These are phyloP conservation scores for Catharus bicknelli DNA, from an alignment of 2,113 vertebrate genomes.

Conservation along the genomic window DNA sequence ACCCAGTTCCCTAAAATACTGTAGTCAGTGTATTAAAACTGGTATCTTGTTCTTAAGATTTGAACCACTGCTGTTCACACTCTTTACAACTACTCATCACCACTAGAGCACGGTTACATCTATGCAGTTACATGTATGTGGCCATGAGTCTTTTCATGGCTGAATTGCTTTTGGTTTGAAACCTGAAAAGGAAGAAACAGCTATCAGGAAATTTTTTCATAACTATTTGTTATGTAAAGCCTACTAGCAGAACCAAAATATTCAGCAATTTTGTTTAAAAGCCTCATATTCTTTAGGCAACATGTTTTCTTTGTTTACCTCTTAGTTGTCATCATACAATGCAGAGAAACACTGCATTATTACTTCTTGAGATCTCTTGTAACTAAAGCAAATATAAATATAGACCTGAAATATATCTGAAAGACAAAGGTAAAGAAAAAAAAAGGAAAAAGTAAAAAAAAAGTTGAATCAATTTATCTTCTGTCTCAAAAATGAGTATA, in stretches of 20 bases:
- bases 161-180: not conserved
- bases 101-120: not conserved
- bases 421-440: not conserved
- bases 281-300: not conserved
- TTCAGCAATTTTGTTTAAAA: slow-evolving; percentile 9
- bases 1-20: not conserved
- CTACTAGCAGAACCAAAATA: slow-evolving; percentile 21
- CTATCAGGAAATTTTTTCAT: not conserved
- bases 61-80: not conserved
- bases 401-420: not conserved
- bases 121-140: not conserved
- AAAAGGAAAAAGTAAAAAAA: not conserved
- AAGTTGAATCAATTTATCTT: not conserved
- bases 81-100: not conserved
- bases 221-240: not conserved
- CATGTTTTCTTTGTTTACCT: not conserved
- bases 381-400: not conserved
- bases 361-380: not conserved
- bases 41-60: not conserved
- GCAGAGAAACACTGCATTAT: not conserved
- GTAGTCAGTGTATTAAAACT: not conserved
- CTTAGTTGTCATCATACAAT: not conserved
- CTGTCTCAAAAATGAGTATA: not conserved
- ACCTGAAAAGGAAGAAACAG: not conserved
- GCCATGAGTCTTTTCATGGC: not conserved